Evolutionary conservation across 2,113 vertebrate species (phyloP), one percentile per base, ranked within the genome.

Genomic region (Daubentonia madagascariensis): DNA sequence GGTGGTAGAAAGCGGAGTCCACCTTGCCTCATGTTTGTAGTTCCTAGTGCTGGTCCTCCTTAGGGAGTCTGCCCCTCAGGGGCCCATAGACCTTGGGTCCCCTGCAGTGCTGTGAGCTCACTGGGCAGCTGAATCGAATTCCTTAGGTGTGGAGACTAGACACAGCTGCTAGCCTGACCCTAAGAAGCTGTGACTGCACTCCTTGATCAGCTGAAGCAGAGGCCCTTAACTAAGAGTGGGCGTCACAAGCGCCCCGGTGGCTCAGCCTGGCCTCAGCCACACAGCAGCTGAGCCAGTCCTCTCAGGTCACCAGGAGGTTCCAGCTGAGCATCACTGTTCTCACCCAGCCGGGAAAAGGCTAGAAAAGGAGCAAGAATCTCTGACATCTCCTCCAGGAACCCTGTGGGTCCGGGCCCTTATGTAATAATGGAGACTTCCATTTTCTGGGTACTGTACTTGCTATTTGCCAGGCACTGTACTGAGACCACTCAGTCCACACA

Each of bases 31-130:
- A 0, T 14, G 25, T 40, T 43, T 35, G 1, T 43, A 12, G 78
- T 67, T 30, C 16, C 52, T 18, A 23, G 0, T 13, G 1, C 61
- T 5, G 2, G n/a, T 50, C 37, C 61, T 61, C 8, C 0, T n/a
- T n/a, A 63, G 11, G 4, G 45, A 59, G n/a, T 72, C 70, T 35
- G 4, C 14, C 45, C 54, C 35, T 37, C 16, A 2, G n/a, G 67
- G 28, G 5, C 37, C 57, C 85, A 25, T 54, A 40, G 30, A 50
- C 22, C 78, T 80, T 4, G 5, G 40, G 40, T 50, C 43, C 18
- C 73, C 67, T n/a, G 1, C 20, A 43, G 57, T 22, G 6, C n/a
- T 17, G 7, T 18, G 40, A 89, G 70, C 48, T 57, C 54, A 20
- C 59, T 4, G 23, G 10, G 75, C 4, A 18, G 54, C 50, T 32